Percentiles rank a stretch among this genome's conserved stretches.
Evolutionary conservation across 2,113 vertebrate genomes (phyloP).

Genomic region (zebrafish (Danio rerio)): GRCz12tu NC_133179.1:10343001-10343500

Average conservation of each 20-base stretch:
- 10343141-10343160: not conserved
- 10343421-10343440: not conserved
- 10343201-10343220: not conserved
- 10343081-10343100: not conserved
- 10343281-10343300: slow-evolving; percentile 58
- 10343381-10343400: not conserved
- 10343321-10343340: slow-evolving; percentile 49
- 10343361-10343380: not conserved
- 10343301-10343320: slow-evolving; percentile 34
- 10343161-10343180: not conserved
- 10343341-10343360: not conserved
- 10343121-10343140: slow-evolving; percentile 19
- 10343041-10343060: not conserved
- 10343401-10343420: not conserved
- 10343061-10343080: not conserved
- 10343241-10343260: not conserved
- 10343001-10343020: not conserved
- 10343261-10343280: not conserved
- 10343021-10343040: not conserved
- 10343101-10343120: not conserved
- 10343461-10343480: not conserved
- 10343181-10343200: not conserved
- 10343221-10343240: not conserved
- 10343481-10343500: not conserved
- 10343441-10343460: not conserved